Percentiles rank a stretch among this genome's conserved stretches.
These are phyloP conservation scores for Emydocephalus ijimae DNA, from an alignment of 2,113 vertebrate species.

Conservation along the genomic window DNA sequence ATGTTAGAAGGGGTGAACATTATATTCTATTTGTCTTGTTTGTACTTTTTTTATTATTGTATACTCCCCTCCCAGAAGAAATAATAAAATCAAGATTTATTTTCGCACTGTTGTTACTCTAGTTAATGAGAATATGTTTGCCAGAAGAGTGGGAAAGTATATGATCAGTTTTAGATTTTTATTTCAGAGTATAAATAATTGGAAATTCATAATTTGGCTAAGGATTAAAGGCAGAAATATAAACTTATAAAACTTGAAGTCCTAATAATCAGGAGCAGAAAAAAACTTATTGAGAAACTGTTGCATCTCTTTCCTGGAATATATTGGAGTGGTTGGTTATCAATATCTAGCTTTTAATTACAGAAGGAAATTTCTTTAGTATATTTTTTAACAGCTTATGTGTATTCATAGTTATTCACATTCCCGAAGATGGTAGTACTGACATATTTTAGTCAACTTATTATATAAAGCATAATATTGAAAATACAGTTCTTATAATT, in stretches of 20 bases:
- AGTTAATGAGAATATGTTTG: neutral
- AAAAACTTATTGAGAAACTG: neutral
- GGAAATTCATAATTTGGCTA: neutral
- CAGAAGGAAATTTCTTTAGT: conserved; percentile 14
- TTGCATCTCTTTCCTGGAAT: conserved; percentile 1
- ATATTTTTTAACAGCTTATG: neutral
- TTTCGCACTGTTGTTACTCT: neutral
- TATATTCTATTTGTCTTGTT: neutral
- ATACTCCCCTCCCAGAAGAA: neutral
- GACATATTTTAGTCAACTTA: neutral
- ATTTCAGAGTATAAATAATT: neutral
- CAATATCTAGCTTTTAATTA: neutral
- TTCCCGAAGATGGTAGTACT: neutral
- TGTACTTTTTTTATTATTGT: neutral
- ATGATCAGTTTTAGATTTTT: neutral
- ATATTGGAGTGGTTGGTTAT: neutral
- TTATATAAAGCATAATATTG: conserved; percentile 3
- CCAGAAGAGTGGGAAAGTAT: neutral
- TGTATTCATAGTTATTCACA: neutral
- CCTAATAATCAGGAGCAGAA: conserved; percentile 9
- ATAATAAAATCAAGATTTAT: neutral
- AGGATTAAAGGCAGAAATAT: neutral
- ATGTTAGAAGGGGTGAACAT: neutral
- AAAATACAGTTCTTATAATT: neutral
- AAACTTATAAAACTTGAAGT: neutral